These are phyloP conservation scores for Capricornis sumatraensis DNA, from an alignment of 2,113 vertebrate genomes.

Conservation along the genomic window DNA sequence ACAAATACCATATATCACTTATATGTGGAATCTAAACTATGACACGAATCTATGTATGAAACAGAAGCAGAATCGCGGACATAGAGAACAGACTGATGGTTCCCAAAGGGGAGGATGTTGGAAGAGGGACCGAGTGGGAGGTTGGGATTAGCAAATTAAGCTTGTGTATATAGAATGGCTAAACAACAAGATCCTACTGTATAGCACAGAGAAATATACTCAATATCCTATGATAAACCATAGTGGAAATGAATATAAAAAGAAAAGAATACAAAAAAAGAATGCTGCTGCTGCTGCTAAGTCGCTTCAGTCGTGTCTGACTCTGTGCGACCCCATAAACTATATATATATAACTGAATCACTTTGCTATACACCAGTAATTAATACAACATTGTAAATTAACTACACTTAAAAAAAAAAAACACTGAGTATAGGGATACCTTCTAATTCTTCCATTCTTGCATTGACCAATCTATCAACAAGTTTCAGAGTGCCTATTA, in stretches of 20 bases:
- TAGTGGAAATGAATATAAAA: not conserved
- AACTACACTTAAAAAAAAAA: not conserved
- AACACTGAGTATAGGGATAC: not conserved
- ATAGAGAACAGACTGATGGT: not conserved
- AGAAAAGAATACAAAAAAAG: not conserved
- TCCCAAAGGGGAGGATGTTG: not conserved
- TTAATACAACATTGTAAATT: not conserved
- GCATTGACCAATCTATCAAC: not conserved
- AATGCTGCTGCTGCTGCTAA: too few relatives aligned
- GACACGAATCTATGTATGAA: not conserved
- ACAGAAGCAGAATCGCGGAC: not conserved
- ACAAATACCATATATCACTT: not conserved
- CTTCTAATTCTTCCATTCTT: not conserved
- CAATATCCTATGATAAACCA: not conserved
- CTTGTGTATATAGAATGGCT: not conserved
- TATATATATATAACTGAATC: not conserved
- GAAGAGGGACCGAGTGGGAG: not conserved
- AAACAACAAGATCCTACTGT: not conserved
- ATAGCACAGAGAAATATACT: not conserved
- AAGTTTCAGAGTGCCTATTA: not conserved
- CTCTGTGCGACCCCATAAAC: too few relatives aligned
- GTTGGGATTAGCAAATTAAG: not conserved
- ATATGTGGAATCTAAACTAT: not conserved
- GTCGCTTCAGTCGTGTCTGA: accelerated
- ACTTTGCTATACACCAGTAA: not conserved